Conservation (phyloP, 1,140 invertebrate species). For the Drosophila nasuta region DNA sequence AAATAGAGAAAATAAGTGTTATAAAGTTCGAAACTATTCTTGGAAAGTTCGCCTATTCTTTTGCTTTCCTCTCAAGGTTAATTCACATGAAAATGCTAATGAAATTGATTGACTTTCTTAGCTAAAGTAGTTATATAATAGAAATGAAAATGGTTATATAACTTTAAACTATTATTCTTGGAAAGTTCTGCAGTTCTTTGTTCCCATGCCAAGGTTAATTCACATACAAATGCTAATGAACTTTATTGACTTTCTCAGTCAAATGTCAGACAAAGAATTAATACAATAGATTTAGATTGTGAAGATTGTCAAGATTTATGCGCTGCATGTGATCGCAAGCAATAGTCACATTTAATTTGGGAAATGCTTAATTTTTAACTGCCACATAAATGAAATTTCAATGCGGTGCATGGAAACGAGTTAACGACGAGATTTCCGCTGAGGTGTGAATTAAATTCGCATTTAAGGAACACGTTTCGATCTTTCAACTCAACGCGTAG, state of each 20-base stretch:
- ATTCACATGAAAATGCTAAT: too few species aligned
- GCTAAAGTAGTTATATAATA: too few species aligned
- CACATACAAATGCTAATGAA: conserved; percentile 20
- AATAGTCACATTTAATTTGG: conserved; percentile 46
- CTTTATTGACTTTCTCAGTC: conserved; percentile 3
- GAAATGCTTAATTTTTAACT: conserved; percentile 31
- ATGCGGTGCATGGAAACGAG: conserved; percentile 25
- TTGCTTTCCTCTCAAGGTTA: too few species aligned
- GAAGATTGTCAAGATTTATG: conserved; percentile 26
- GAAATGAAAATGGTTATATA: too few species aligned
- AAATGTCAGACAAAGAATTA: neutral
- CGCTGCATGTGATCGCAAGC: conserved; percentile 38
- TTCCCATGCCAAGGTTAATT: conserved; percentile 15
- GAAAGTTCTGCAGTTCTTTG: conserved; percentile 1
- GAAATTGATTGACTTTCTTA: neutral
- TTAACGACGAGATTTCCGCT: neutral
- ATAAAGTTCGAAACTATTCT: too few species aligned
- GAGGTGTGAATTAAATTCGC: conserved; percentile 33
- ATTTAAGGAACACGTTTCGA: conserved; percentile 12
- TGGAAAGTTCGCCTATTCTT: too few species aligned
- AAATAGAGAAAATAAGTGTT: too few species aligned
- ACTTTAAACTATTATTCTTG: too few species aligned
- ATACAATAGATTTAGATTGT: neutral
- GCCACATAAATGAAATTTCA: conserved; percentile 30
- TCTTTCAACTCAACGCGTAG: conserved; percentile 11